Evolutionary conservation across 1,140 invertebrate genomes (phyloP), one percentile per base, ranked within the genome.

Genomic region (Teleopsis dalmanni): DNA sequence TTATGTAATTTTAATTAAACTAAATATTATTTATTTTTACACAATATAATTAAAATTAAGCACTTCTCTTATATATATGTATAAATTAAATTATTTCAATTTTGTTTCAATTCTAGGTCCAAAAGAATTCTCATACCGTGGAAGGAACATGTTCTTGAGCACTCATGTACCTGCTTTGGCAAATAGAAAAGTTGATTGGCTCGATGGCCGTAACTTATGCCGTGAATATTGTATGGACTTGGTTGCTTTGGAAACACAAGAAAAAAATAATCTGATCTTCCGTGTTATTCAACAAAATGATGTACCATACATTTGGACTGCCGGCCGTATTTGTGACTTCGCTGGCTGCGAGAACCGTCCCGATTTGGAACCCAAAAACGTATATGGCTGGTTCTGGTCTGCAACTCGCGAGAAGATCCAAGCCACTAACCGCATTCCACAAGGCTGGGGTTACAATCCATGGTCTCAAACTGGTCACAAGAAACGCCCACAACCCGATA

Each of bases 351-450:
- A 90, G 65, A 83, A 84, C 35, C 81, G 90, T 48, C 76, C 79
- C 33, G 90, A 94, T 67, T 75, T 94, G 33, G 87, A 91, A 66
- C 90, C 90, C 26, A 87, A 91, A 66, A 81, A 79, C 52, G 61
- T 92, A 35, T 83, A 83, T 58, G 90, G 90, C 6, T 94, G 90
- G 90, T 94, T 94, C 79, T 94, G 89, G 89, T 91, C 88, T 8
- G 85, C 86, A 27, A 91, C 88, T 59, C 81, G 89, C 43, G 87
- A 84, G 68, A 92, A 92, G 77, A 85, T 92, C 73, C 73, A 87
- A 37, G 83, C 89, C 27, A 92, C 89, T 48, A 90, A 88, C 72
- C 79, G 82, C 73, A 77, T 77, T 47, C 76, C 76, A 35, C 58
- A 64, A 59, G 63, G 61, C n/a, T 72, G 66, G 65, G 62, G 60